Conservation (phyloP, 1,140 invertebrate genomes). For the Druon quercuslanigerum region DNA sequence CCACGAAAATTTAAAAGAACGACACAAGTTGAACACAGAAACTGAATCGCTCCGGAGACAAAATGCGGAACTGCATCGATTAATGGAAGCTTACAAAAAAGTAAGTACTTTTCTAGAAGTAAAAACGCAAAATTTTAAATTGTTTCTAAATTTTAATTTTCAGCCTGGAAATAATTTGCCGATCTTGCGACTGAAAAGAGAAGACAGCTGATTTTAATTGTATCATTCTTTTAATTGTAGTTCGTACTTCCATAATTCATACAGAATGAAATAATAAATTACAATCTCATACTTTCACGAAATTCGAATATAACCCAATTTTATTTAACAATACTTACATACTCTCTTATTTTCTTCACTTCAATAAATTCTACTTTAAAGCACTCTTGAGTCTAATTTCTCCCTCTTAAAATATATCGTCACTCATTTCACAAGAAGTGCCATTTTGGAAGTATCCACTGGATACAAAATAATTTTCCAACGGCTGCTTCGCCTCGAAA, state of each 20-base stretch:
- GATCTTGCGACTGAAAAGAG: neutral
- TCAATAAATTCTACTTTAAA: neutral
- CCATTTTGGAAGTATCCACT: constrained; percentile 51
- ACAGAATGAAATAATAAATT: neutral
- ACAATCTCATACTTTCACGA: neutral
- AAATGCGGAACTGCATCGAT: constrained; percentile 75
- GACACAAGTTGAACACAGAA: constrained; percentile 73
- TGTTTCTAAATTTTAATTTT: constrained; percentile 17
- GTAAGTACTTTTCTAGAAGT: constrained; percentile 9
- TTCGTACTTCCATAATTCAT: neutral
- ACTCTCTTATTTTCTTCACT: neutral
- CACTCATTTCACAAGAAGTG: neutral
- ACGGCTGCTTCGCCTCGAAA: constrained; percentile 25
- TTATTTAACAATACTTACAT: constrained; percentile 3
- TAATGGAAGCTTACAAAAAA: constrained; percentile 66
- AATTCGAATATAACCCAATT: constrained; percentile 27
- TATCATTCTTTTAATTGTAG: neutral
- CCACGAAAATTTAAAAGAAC: constrained; percentile 75
- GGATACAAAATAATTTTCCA: constrained; percentile 66
- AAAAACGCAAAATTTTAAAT: neutral
- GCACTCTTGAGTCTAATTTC: constrained; percentile 7
- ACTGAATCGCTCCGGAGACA: constrained; percentile 74
- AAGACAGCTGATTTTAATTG: neutral
- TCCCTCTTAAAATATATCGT: neutral
- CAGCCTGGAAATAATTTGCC: constrained; percentile 32